Percentiles rank a stretch among this genome's conserved stretches.
Conservation (phyloP, 2,888 invertebrate genomes). For the Helicoverpa assulta region DNA sequence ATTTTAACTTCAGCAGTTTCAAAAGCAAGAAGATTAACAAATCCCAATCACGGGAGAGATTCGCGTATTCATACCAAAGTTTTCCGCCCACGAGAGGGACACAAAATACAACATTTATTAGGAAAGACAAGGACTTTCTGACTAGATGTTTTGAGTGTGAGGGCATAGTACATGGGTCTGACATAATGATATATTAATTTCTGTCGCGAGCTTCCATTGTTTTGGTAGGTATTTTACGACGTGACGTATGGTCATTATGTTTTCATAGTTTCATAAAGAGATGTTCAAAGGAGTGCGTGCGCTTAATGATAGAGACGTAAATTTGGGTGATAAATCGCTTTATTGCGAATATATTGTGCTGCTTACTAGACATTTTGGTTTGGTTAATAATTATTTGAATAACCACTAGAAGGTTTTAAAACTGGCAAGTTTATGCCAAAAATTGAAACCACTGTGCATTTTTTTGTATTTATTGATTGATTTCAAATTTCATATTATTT, state of each 20-base stretch:
- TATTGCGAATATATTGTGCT: conserved; percentile 63
- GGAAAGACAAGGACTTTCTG: conserved; percentile 65
- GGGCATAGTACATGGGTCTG: conserved; percentile 84
- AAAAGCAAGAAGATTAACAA: conserved; percentile 83
- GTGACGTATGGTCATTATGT: conserved; percentile 90
- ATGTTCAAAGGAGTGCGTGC: conserved; percentile 80
- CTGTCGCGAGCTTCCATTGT: conserved; percentile 88
- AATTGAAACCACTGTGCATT: no score
- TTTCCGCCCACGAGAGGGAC: conserved; percentile 78
- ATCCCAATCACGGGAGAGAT: conserved; percentile 87
- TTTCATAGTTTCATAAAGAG: conserved; percentile 90
- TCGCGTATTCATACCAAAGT: conserved; percentile 83
- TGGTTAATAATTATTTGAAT: neutral
- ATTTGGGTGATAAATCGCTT: conserved; percentile 79
- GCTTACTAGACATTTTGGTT: conserved; percentile 18
- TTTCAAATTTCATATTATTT: no score
- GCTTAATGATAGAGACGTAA: conserved; percentile 83
- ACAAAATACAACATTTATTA: conserved; percentile 27
- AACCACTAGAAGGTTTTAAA: neutral
- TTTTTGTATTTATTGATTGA: no score
- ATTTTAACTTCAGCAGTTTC: conserved; percentile 84
- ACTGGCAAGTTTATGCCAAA: no score
- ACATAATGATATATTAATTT: conserved; percentile 91
- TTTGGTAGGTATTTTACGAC: conserved; percentile 88
- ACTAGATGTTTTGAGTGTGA: conserved; percentile 62